A percentile compares a stretch with the other conserved stretches of the same genome.
phyloP scores from a whole-genome alignment of 2,113 vertebrate genomes.

The Eulemur macaco region DNA sequence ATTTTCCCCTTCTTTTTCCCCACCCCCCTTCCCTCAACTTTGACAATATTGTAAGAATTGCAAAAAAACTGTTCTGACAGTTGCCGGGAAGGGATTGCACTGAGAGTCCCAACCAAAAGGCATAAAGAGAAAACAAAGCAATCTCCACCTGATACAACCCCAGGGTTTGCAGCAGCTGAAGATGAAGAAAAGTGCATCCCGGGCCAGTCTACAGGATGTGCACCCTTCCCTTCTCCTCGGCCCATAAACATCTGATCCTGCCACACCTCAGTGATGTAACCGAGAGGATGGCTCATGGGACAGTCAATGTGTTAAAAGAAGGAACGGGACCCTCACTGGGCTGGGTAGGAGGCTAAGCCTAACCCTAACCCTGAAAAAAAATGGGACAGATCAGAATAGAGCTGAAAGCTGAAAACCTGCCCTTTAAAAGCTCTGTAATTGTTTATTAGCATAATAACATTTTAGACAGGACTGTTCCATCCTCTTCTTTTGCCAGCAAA shows the following conservation, averaged over 20 bases:
- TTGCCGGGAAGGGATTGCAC: not conserved
- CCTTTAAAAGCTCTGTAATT: no score
- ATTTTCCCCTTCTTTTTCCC: not conserved
- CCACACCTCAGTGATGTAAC: not conserved
- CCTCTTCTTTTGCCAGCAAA: no score
- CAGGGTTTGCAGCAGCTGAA: not conserved
- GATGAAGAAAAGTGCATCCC: not conserved
- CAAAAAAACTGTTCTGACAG: not conserved
- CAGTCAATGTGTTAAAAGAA: no score
- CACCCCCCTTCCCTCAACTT: not conserved
- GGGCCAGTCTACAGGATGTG: not conserved
- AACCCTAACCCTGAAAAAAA: no score
- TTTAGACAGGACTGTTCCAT: no score
- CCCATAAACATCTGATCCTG: no score
- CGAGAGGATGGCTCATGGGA: rapidly evolving
- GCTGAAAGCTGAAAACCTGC: no score
- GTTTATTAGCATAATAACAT: no score
- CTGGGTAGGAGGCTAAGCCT: no score
- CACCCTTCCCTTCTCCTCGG: not conserved
- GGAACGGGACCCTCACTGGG: no score
- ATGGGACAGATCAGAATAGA: no score
- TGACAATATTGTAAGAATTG: not conserved
- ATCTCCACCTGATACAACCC: not conserved
- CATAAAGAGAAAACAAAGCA: not conserved
- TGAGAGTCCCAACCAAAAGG: no score